Percentiles rank a stretch among this genome's conserved stretches.
Conservation (phyloP, 2,113 vertebrate species). For the Tychaedon coryphoeus region DNA sequence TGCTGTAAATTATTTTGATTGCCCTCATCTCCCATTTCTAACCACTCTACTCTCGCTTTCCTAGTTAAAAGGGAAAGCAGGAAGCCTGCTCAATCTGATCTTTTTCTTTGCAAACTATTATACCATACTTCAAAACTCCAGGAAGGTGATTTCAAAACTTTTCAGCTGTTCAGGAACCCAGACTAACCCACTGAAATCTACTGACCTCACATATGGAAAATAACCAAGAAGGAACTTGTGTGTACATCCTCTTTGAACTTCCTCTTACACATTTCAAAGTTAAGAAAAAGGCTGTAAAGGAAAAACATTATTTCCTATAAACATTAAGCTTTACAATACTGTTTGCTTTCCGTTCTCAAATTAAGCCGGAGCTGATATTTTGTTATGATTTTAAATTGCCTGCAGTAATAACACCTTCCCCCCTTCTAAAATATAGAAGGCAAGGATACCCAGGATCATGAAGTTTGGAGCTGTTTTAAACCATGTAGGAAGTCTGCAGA, state of each 20-base stretch:
- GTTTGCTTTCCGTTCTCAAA: neutral
- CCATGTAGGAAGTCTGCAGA: neutral
- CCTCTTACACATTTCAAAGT: constrained; percentile 22
- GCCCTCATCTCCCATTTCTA: neutral
- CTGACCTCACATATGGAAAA: constrained; percentile 39
- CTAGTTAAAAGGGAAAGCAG: neutral
- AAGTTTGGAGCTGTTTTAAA: neutral
- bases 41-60: neutral
- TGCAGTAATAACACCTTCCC: neutral
- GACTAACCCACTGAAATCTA: constrained; percentile 7
- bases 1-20: neutral
- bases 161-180: neutral
- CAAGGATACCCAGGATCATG: neutral
- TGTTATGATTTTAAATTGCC: constrained; percentile 21
- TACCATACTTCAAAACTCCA: constrained; percentile 1
- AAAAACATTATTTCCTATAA: constrained; percentile 43
- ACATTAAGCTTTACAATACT: constrained; percentile 40
- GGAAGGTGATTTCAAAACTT: constrained; percentile 27
- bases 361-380: constrained; percentile 3
- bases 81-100: neutral
- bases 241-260: constrained; percentile 34
- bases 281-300: constrained; percentile 28
- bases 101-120: neutral
- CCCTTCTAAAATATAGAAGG: neutral
- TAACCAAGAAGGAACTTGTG: constrained; percentile 1